Evolutionary conservation across 64 coral and sea anemone genomes (phyloP).

Genomic region (Exaiptasia diaphana): DNA sequence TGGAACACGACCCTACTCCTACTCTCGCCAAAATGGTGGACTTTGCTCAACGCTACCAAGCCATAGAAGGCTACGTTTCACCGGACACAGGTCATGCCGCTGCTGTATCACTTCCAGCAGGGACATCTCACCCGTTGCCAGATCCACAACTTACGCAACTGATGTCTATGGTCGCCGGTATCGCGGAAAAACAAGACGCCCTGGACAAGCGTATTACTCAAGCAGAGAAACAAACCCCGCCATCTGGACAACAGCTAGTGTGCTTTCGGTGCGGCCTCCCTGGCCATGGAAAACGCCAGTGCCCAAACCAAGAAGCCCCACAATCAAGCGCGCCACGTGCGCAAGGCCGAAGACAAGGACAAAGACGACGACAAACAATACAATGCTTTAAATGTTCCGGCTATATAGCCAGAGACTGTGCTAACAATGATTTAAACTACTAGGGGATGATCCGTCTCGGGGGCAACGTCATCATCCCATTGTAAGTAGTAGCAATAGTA

Average conservation of each 20-base stretch:
- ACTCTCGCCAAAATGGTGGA: too few relatives aligned
- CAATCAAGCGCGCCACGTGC: not conserved
- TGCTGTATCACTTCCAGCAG: not conserved
- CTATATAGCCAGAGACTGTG: not conserved
- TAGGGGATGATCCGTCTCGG: not conserved
- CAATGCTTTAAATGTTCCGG: too few relatives aligned
- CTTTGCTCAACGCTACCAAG: not conserved
- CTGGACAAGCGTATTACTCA: too few relatives aligned
- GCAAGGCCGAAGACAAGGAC: too few relatives aligned
- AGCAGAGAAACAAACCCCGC: too few relatives aligned
- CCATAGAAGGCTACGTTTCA: not conserved
- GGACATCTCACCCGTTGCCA: too few relatives aligned
- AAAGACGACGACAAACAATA: too few relatives aligned
- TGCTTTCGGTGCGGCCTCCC: not conserved
- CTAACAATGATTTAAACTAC: too few relatives aligned
- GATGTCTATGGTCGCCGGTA: too few relatives aligned
- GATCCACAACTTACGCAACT: too few relatives aligned
- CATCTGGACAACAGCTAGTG: not conserved
- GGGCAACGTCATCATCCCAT: not conserved
- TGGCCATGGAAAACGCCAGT: not conserved
- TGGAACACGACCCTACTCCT: conserved; percentile 25
- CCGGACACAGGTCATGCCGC: not conserved
- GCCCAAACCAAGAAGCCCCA: not conserved
- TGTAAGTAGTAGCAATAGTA: not conserved
- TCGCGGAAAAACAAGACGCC: too few relatives aligned